A percentile compares a stretch with the other conserved stretches of the same genome.
Conservation (phyloP, 1,140 invertebrate genomes). For the Mizuhopecten yessoensis region DNA sequence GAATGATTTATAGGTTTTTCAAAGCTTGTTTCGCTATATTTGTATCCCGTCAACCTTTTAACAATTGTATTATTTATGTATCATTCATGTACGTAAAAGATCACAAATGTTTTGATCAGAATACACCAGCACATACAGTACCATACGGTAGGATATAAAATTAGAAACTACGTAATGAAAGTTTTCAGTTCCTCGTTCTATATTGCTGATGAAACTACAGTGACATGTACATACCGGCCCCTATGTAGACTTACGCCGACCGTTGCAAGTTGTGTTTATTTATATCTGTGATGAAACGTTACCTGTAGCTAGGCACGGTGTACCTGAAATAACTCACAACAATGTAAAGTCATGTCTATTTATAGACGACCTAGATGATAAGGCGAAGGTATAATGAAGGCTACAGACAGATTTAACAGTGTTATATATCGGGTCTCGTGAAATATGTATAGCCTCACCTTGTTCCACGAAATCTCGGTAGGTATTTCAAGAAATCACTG, state of each 20-base stretch:
- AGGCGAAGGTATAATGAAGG: neutral
- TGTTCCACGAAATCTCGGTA: neutral
- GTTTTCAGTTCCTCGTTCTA: neutral
- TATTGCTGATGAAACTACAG: neutral
- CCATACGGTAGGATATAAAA: neutral
- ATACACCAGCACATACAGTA: too few relatives aligned
- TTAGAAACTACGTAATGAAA: constrained; percentile 1
- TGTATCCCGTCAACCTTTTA: neutral
- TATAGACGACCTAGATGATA: neutral
- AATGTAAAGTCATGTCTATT: constrained; percentile 2
- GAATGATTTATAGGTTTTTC: neutral
- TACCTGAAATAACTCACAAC: constrained; percentile 24
- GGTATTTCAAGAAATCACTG: neutral
- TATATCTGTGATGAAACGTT: neutral
- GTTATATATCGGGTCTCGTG: neutral
- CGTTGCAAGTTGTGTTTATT: constrained; percentile 8
- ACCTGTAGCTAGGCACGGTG: neutral
- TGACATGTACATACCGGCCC: too few relatives aligned
- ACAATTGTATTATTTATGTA: neutral
- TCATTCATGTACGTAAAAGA: too few relatives aligned
- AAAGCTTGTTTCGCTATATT: neutral
- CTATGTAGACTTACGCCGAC: neutral
- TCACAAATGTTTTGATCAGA: too few relatives aligned
- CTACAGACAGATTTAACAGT: neutral
- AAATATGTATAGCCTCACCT: neutral